A percentile compares a stretch with the other conserved stretches of the same genome.
These are phyloP conservation scores for Scaptomyza montana DNA, from an alignment of 1,140 invertebrate species.

Conservation along the genomic window DNA sequence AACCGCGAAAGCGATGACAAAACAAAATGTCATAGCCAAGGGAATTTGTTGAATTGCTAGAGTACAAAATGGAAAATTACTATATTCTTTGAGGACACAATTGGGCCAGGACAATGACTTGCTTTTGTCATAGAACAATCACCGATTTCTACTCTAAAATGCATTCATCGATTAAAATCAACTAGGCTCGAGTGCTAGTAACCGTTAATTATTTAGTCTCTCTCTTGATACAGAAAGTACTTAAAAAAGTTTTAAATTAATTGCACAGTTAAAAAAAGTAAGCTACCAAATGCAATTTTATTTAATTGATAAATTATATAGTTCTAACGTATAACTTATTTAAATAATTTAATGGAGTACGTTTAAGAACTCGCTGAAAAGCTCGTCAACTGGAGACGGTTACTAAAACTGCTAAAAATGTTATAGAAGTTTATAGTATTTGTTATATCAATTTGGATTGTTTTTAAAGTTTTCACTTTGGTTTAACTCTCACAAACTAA, in stretches of 20 bases:
- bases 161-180: neutral
- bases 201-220: neutral
- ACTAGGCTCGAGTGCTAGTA: neutral
- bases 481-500: no score
- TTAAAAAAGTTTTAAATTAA: neutral
- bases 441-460: no score
- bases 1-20: constrained; percentile 22
- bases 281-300: neutral
- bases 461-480: no score
- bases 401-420: no score
- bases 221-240: neutral
- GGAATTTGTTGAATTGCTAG: constrained; percentile 15
- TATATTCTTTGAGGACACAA: neutral
- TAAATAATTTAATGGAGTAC: no score
- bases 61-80: neutral
- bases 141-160: neutral
- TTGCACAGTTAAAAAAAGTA: neutral
- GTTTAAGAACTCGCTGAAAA: neutral
- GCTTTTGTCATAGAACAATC: neutral
- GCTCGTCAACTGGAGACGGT: no score
- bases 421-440: no score
- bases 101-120: constrained; percentile 3
- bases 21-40: constrained; percentile 19
- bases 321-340: neutral
- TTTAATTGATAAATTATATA: neutral